Evolutionary conservation across 1,140 invertebrate genomes (phyloP).

Genomic region (Globodera ellingtonae): DNA sequence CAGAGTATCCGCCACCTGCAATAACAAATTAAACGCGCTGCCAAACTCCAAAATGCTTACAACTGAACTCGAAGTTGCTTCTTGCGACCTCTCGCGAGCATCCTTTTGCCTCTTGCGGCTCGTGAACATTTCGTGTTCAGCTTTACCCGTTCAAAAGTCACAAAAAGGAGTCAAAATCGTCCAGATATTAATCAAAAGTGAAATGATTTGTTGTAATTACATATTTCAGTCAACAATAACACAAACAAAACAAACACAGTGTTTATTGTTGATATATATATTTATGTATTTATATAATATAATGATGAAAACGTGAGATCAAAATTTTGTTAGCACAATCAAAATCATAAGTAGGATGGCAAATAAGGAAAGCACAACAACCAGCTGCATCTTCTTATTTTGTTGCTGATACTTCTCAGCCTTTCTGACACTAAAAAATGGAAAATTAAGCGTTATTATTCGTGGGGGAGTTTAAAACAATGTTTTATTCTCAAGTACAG

Average conservation of each 20-base stretch:
- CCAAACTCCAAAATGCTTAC: background rate
- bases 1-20: background rate
- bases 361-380: slow-evolving; percentile 66
- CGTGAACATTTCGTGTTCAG: background rate
- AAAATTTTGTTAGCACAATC: slow-evolving; percentile 67
- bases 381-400: slow-evolving; percentile 67
- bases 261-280: slow-evolving; percentile 3
- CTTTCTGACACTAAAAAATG: slow-evolving; percentile 67
- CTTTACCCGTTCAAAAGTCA: background rate
- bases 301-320: slow-evolving; percentile 32
- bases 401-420: slow-evolving; percentile 69
- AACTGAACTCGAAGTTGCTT: background rate
- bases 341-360: slow-evolving; percentile 67
- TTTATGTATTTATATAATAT: background rate
- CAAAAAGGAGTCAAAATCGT: background rate
- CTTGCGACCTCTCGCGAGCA: background rate
- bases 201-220: background rate
- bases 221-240: too few species aligned
- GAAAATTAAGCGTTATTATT: too few species aligned
- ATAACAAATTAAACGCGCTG: background rate
- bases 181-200: background rate
- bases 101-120: slow-evolving; percentile 17
- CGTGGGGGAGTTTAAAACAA: too few species aligned
- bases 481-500: too few species aligned
- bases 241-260: background rate